These are phyloP conservation scores for Cassiopea xamachana DNA, from an alignment of 30 jellyfish, hydroid and myxozoan species.

Conservation along the genomic window DNA sequence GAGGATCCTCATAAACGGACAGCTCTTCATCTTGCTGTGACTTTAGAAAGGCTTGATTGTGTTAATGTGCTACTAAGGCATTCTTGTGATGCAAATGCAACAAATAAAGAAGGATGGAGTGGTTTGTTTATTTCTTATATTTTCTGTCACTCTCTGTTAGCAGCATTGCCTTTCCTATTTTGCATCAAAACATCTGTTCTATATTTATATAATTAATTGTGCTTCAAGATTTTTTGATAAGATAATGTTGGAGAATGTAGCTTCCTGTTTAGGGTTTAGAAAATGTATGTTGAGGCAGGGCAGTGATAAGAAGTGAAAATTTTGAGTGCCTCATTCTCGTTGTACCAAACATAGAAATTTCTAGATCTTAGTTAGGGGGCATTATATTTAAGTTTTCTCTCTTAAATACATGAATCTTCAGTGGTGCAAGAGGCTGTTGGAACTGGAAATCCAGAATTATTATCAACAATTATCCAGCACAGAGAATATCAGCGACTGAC, in stretches of 20 bases:
- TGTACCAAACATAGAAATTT: too few species aligned
- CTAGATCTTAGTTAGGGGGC: neutral
- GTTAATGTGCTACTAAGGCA: conserved; percentile 70
- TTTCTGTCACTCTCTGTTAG: neutral
- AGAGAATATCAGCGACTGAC: conserved; percentile 94
- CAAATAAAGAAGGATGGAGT: conserved; percentile 98
- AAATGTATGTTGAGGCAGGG: too few species aligned
- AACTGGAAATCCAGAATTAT: conserved; percentile 87
- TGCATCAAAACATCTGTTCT: too few species aligned
- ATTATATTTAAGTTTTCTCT: neutral
- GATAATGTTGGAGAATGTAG: too few species aligned
- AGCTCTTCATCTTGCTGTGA: conserved; percentile 93
- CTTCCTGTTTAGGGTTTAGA: too few species aligned
- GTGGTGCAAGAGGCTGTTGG: conserved; percentile 99
- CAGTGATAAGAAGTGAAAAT: too few species aligned
- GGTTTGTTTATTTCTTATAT: conserved; percentile 45
- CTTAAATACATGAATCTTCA: neutral
- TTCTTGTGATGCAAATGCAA: conserved; percentile 90
- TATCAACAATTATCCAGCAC: conserved; percentile 78
- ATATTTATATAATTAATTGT: too few species aligned
- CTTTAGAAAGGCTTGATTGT: conserved; percentile 79
- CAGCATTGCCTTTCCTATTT: too few species aligned
- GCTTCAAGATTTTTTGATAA: too few species aligned
- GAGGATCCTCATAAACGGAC: conserved; percentile 96
- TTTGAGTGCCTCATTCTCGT: too few species aligned